Percentiles rank a stretch among this genome's conserved stretches.
These are phyloP conservation scores for Littorina saxatilis DNA, from an alignment of 1,140 invertebrate species.

Conservation along the genomic window DNA sequence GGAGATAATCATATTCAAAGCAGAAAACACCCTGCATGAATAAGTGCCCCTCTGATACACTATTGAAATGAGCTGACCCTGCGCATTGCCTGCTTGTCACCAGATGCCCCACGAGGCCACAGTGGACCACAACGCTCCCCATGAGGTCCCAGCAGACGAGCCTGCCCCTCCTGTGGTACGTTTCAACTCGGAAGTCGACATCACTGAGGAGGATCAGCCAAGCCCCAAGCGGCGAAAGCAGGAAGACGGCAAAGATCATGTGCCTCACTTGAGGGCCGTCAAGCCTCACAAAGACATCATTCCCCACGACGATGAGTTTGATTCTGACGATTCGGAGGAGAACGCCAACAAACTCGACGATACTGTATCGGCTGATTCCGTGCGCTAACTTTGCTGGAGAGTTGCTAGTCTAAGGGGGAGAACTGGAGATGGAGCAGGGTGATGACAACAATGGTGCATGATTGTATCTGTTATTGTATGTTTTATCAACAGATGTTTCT, in stretches of 20 bases:
- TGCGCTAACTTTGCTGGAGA: no score
- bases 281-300: conserved; percentile 92
- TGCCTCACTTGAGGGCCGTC: conserved; percentile 89
- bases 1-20: no score
- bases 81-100: background rate
- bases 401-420: no score
- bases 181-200: conserved; percentile 14
- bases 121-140: conserved; percentile 88
- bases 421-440: no score
- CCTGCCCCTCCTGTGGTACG: conserved; percentile 10
- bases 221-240: conserved; percentile 21
- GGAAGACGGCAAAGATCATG: conserved; percentile 50
- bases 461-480: no score
- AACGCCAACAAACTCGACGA: background rate
- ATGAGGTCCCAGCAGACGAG: conserved; percentile 21
- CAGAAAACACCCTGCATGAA: no score
- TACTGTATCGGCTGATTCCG: background rate
- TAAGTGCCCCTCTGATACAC: no score
- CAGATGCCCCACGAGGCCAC: conserved; percentile 99
- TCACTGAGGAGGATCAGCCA: conserved; percentile 8
- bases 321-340: conserved; percentile 31
- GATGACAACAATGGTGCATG: no score
- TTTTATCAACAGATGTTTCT: no score
- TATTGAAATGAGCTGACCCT: no score
- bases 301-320: conserved; percentile 41